Conservation (phyloP, 2,888 invertebrate species). For the Torymus texanus region DNA sequence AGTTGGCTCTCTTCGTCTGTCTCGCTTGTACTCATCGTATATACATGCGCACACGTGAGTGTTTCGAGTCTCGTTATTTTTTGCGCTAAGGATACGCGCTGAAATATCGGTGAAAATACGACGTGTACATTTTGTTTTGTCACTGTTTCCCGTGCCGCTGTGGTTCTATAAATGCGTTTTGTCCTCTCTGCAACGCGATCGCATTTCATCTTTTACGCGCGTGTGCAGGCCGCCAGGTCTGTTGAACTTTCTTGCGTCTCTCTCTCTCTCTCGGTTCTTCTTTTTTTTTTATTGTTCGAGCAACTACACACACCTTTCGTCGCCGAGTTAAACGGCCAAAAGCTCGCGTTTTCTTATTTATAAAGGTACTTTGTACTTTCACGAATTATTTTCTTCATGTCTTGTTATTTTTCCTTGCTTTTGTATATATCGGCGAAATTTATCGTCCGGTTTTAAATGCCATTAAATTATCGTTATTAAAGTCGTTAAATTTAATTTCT, state of each 20-base stretch:
- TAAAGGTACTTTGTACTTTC: constrained; percentile 31
- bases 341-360: constrained; percentile 50
- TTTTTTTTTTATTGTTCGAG: neutral
- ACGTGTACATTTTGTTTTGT: constrained; percentile 36
- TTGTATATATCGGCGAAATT: constrained; percentile 11
- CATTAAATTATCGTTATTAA: constrained; percentile 32
- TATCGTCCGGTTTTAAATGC: neutral
- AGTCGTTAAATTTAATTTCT: neutral
- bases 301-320: constrained; percentile 17
- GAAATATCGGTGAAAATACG: constrained; percentile 34
- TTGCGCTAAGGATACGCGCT: neutral
- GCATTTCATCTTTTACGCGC: constrained; percentile 45
- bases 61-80: neutral
- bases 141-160: constrained; percentile 49
- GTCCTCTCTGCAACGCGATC: constrained; percentile 43
- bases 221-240: neutral
- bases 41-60: neutral
- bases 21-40: neutral
- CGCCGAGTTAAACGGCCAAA: constrained; percentile 30
- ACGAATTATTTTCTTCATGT: constrained; percentile 10
- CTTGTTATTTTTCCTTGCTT: neutral
- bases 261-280: neutral
- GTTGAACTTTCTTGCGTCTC: constrained; percentile 32
- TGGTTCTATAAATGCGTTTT: constrained; percentile 56
- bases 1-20: constrained; percentile 56